Base-by-base conservation (phyloP, 1,140 invertebrate species). In the Globodera ellingtonae region DNA sequence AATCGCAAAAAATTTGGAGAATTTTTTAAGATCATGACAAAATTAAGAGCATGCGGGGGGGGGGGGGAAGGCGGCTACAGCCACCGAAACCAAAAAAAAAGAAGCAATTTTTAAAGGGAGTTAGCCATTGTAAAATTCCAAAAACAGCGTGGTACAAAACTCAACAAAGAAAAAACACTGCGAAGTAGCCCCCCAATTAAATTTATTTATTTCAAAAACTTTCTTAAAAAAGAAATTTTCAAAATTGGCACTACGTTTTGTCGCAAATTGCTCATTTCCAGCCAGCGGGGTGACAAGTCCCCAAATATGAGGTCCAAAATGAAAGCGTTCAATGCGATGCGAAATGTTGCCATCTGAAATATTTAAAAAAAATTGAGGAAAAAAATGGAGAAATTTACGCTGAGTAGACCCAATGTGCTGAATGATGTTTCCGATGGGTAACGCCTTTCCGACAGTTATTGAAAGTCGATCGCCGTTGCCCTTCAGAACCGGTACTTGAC, bases 271-370 rank as follows among this genome's bases (percentile, higher is more conserved):
- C 74, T 89, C 88, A 67, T 80, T 80, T 21, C 87, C 87, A 15
- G 88, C 84, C 59, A 88, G 72, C 21, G 87, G 87, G 15, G 86
- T 81, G 4, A 88, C 86, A n/a, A 88, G 76, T 18, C 87, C 87
- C 67, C 86, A 84, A 75, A 89, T 81, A 21, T 87, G 85, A 4
- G 74, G 83, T 70, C 87, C 87, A 73, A 88, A 88, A 66, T 87
- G 84, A 66, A 88, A 89, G 47, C 86, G 69, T 78, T 88, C 87
- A 59, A 88, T 89, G 78, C 87, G 81, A 81, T 88, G 87, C 35
- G 87, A 88, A 72, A 89, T 84, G 75, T 88, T 88, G 9, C 81
- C 82, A 66, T 80, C 78, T 81, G 46, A 83, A 78, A 62, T 48
- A 9, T n/a, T 24, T 9, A 56, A 9, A 35, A 7, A n/a, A 6